A percentile compares a stretch with the other conserved stretches of the same genome.
Evolutionary conservation across 2,888 invertebrate genomes (phyloP).

Genomic region (Phortica magna): DNA sequence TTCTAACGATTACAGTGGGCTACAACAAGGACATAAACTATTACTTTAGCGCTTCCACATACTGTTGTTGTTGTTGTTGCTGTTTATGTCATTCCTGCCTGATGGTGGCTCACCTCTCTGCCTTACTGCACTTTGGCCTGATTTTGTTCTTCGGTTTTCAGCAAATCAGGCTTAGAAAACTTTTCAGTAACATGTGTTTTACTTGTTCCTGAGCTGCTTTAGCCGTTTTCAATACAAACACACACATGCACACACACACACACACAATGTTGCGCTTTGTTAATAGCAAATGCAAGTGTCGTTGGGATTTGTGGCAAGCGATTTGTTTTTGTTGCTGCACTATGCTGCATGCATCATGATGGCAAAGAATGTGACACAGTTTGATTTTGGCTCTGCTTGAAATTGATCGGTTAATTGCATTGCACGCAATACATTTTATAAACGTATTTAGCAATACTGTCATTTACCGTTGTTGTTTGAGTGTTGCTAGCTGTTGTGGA

Average conservation of each 20-base stretch:
- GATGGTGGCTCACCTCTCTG: neutral
- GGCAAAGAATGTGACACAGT: neutral
- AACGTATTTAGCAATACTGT: neutral
- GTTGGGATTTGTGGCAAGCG: neutral
- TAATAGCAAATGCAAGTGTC: too few relatives aligned
- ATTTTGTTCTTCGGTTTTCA: conserved; percentile 57
- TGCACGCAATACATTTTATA: conserved; percentile 27
- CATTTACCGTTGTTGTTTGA: conserved; percentile 40
- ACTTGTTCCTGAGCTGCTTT: conserved; percentile 52
- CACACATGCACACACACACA: neutral
- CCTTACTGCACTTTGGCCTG: conserved; percentile 56
- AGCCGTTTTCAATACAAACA: neutral
- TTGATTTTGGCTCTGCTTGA: conserved; percentile 37
- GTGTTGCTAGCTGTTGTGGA: conserved; percentile 32
- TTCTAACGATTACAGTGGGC: conserved; percentile 63
- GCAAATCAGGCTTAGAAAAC: conserved; percentile 18
- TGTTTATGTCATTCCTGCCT: neutral
- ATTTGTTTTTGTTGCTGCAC: too few relatives aligned
- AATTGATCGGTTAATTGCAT: conserved; percentile 68
- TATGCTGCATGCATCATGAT: neutral
- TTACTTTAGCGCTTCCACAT: neutral
- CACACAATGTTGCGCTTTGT: too few relatives aligned
- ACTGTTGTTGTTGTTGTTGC: conserved; percentile 1
- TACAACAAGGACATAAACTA: conserved; percentile 21
- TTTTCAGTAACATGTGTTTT: conserved; percentile 69